Conservation (phyloP, 1,140 invertebrate species). For the Papilio polytes region DNA sequence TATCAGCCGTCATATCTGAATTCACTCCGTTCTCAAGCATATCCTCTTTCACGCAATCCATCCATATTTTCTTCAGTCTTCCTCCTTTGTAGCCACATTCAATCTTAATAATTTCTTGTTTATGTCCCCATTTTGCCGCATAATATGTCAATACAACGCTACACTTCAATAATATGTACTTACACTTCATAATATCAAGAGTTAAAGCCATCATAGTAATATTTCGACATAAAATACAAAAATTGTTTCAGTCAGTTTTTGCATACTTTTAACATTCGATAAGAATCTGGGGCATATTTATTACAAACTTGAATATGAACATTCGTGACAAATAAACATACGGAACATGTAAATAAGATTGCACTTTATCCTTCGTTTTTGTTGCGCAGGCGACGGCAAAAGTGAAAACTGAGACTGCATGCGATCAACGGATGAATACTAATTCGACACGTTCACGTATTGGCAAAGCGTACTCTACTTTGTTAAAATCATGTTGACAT, state of each 20-base stretch:
- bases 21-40: no score
- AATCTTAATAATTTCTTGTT: no score
- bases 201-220: no score
- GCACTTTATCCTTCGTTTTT: neutral
- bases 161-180: no score
- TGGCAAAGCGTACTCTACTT: neutral
- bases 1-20: no score
- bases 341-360: slow-evolving; percentile 9
- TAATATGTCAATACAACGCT: no score
- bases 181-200: no score
- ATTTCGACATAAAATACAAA: no score
- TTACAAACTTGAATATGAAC: neutral
- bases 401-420: slow-evolving; percentile 1
- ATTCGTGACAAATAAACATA: neutral
- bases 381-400: neutral
- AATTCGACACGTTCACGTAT: neutral
- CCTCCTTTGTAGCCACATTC: no score
- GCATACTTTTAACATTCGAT: neutral
- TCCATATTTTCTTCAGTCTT: no score
- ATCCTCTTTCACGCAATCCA: no score
- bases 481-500: neutral
- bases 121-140: no score
- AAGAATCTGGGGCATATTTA: neutral
- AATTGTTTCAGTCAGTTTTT: neutral
- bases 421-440: slow-evolving; percentile 1